phyloP scores from a whole-genome alignment of 2,113 vertebrate genomes.

The Embiotoca jacksoni region DNA sequence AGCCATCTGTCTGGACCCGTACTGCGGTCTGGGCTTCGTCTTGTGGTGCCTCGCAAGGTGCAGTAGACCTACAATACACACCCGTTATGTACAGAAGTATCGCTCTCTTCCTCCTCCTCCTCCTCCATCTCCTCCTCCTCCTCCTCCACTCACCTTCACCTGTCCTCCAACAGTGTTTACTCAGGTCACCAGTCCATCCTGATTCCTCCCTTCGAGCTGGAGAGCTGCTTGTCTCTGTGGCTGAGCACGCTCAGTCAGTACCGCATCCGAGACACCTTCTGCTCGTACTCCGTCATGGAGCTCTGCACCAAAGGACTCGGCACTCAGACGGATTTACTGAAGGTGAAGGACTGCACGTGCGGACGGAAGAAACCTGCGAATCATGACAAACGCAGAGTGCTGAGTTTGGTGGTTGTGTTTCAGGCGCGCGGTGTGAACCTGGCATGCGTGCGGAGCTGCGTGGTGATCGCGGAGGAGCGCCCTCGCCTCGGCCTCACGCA shows the following conservation, averaged over 20 bases:
- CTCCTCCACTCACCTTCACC: not conserved
- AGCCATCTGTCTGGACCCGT: conserved; percentile 97
- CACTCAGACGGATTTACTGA: conserved; percentile 94
- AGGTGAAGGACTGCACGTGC: conserved; percentile 80
- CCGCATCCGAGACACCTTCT: conserved; percentile 98
- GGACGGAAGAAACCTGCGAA: not conserved
- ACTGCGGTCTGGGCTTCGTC: conserved; percentile 97
- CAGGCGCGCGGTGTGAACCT: conserved; percentile 95
- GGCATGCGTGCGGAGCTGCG: conserved; percentile 94
- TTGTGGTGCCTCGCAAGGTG: conserved; percentile 99
- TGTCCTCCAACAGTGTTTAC: conserved; percentile 86
- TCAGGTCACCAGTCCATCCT: conserved; percentile 98
- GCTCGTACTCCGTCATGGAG: conserved; percentile 99
- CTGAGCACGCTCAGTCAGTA: conserved; percentile 97
- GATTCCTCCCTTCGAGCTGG: conserved; percentile 98
- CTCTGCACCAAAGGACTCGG: conserved; percentile 97
- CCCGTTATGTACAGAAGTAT: no score
- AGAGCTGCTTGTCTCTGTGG: conserved; percentile 95
- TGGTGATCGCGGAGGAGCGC: conserved; percentile 95
- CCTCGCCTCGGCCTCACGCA: conserved; percentile 91
- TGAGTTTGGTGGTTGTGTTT: conserved; percentile 5
- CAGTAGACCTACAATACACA: not conserved
- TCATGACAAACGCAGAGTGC: not conserved
- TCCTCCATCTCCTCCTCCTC: not conserved
- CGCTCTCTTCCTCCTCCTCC: not conserved